Evolutionary conservation across 2,113 vertebrate species (phyloP).

Genomic region (Indri indri): DNA sequence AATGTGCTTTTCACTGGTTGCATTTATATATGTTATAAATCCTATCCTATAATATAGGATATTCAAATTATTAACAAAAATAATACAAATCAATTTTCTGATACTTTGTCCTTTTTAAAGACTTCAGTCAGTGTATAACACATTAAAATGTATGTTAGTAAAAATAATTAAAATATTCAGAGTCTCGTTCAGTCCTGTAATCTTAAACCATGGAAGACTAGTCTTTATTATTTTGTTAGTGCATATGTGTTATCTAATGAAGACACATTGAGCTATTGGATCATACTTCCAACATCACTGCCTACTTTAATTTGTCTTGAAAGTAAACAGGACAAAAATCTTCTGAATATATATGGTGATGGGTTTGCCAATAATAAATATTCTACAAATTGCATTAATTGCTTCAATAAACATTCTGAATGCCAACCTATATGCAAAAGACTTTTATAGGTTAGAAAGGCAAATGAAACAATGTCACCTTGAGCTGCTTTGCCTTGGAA

Average conservation of each 20-base stretch:
- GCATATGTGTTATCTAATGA: neutral
- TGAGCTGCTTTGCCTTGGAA: neutral
- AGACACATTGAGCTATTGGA: neutral
- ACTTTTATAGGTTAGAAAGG: neutral
- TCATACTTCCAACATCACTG: neutral
- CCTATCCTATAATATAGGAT: neutral
- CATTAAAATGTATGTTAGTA: neutral
- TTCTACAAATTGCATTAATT: neutral
- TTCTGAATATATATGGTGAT: neutral
- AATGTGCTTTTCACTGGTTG: neutral
- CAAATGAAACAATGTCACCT: neutral
- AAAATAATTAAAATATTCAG: constrained; percentile 1
- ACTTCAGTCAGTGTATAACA: neutral
- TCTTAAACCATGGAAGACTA: neutral
- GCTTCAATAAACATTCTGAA: neutral
- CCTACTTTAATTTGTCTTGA: constrained; percentile 6
- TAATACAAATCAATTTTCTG: neutral
- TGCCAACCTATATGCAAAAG: neutral
- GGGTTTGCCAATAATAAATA: neutral
- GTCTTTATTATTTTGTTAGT: neutral
- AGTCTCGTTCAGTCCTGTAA: neutral
- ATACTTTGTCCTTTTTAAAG: neutral
- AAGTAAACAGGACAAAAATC: neutral
- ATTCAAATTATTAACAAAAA: neutral
- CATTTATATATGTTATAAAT: neutral